Conservation (phyloP, 1,140 invertebrate species). For the Ceratosolen fusciceps region DNA sequence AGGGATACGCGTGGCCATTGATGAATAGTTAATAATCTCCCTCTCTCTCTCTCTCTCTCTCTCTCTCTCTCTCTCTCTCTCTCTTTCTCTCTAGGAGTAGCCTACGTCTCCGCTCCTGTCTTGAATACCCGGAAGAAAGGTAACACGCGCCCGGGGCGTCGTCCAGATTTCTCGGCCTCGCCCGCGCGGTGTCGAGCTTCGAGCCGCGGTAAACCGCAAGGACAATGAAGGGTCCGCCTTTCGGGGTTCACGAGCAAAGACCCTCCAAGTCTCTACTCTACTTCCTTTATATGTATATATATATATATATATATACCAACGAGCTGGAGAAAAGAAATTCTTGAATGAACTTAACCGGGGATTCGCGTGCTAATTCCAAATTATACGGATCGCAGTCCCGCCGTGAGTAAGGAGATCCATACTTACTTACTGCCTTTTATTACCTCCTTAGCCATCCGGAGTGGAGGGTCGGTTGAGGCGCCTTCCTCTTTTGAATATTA, state of each 20-base stretch:
- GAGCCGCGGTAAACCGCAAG: neutral
- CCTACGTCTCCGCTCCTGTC: neutral
- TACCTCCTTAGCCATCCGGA: neutral
- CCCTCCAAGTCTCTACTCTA: neutral
- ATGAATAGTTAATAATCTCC: no score
- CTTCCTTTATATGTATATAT: neutral
- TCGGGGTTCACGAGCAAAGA: neutral
- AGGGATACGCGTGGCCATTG: neutral
- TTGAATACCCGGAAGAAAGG: neutral
- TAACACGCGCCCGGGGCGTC: neutral
- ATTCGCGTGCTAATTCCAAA: neutral
- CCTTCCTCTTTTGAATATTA: neutral
- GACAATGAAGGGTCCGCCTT: neutral
- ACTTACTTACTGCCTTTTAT: neutral
- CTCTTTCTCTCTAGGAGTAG: neutral
- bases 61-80: neutral
- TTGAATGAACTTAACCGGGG: neutral
- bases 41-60: no score
- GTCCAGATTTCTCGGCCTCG: neutral
- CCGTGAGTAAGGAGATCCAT: neutral
- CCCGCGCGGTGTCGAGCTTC: neutral
- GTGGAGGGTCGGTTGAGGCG: neutral
- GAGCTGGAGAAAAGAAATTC: neutral
- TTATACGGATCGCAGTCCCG: conserved; percentile 23
- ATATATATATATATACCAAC: no score